These are phyloP conservation scores for Pygoscelis antarcticus DNA, from an alignment of 2,113 vertebrate species.

Conservation along the genomic window DNA sequence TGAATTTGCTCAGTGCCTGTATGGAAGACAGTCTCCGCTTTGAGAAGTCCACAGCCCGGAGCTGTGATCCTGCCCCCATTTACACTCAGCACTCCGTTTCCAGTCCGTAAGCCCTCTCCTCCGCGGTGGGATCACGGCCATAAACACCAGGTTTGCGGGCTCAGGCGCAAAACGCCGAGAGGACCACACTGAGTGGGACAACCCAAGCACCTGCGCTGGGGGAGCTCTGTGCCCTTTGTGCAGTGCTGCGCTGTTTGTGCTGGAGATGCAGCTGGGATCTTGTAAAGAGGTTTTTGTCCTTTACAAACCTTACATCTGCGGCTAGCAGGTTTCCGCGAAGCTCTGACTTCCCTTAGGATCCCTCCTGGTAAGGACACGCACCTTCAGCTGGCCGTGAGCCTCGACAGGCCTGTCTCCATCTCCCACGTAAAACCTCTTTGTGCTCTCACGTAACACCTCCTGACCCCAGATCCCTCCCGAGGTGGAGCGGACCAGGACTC, in stretches of 20 bases:
- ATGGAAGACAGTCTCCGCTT: neutral
- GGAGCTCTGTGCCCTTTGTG: fast-evolving
- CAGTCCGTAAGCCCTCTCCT: neutral
- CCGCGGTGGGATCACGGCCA: fast-evolving
- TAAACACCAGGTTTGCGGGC: fast-evolving
- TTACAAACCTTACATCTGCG: neutral
- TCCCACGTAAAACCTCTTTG: fast-evolving
- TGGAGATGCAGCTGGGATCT: neutral
- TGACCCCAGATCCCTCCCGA: neutral
- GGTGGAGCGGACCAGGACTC: neutral
- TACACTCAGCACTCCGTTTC: fast-evolving
- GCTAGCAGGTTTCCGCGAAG: neutral
- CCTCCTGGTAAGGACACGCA: neutral
- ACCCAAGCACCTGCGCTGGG: neutral
- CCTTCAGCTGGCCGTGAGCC: neutral
- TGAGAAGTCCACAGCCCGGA: neutral
- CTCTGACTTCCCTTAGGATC: neutral
- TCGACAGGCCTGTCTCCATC: neutral
- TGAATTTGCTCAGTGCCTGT: neutral
- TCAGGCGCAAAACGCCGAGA: fast-evolving
- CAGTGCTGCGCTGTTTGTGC: fast-evolving
- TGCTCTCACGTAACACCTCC: neutral
- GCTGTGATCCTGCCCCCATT: neutral
- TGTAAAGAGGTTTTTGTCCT: neutral
- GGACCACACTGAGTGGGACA: fast-evolving